phyloP scores from a whole-genome alignment of 1,140 invertebrate genomes.

The Odontomachus brunneus region DNA sequence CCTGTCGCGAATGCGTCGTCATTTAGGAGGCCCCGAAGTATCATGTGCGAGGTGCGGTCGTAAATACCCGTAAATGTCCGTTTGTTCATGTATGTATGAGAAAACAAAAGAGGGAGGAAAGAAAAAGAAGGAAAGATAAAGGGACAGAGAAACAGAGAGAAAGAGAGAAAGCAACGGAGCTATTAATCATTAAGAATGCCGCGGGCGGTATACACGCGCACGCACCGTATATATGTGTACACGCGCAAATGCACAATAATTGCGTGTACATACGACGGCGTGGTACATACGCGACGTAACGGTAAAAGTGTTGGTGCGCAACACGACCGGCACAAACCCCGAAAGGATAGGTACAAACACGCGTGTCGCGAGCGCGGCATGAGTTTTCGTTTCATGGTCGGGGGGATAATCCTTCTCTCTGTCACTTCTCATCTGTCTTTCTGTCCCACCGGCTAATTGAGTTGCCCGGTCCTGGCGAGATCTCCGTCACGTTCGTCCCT shows the following conservation, averaged over 20 bases:
- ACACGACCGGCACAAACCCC: slow-evolving; percentile 62
- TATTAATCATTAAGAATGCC: slow-evolving; percentile 84
- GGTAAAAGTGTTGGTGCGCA: slow-evolving; percentile 79
- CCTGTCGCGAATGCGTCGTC: slow-evolving; percentile 68
- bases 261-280: slow-evolving; percentile 45
- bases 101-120: slow-evolving; percentile 26
- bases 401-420: slow-evolving; percentile 80
- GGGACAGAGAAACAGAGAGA: slow-evolving; percentile 10
- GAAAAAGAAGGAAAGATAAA: slow-evolving; percentile 27
- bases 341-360: slow-evolving; percentile 57
- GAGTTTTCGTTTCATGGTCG: slow-evolving; percentile 79
- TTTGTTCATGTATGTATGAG: slow-evolving; percentile 67
- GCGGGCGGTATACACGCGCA: slow-evolving; percentile 58
- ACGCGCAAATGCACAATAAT: slow-evolving; percentile 30
- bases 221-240: slow-evolving; percentile 1
- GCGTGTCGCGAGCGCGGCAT: slow-evolving; percentile 56
- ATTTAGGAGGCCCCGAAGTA: slow-evolving; percentile 73
- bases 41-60: slow-evolving; percentile 71
- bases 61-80: slow-evolving; percentile 82
- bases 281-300: slow-evolving; percentile 73
- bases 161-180: slow-evolving; percentile 60
- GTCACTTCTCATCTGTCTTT: slow-evolving; percentile 76
- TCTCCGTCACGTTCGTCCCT: slow-evolving; percentile 64
- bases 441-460: slow-evolving; percentile 74
- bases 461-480: slow-evolving; percentile 67